phyloP scores from a whole-genome alignment of 2,888 invertebrate genomes.

The Drosophila testacea region DNA sequence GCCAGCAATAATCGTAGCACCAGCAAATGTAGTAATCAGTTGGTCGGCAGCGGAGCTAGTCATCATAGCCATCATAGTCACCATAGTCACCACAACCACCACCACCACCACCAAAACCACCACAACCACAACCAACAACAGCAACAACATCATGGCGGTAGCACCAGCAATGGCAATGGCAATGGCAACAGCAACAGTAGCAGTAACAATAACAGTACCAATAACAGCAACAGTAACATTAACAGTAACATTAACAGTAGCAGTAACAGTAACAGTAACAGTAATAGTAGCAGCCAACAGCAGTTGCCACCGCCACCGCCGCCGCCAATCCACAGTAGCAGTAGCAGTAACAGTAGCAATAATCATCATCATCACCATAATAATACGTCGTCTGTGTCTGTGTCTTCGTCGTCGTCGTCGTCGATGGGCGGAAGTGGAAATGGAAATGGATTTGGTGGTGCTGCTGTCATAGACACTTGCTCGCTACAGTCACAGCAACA shows the following conservation, averaged over 20 bases:
- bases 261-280: slow-evolving; percentile 66
- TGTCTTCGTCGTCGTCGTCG: slow-evolving; percentile 37
- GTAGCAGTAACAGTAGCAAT: slow-evolving; percentile 66
- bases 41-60: slow-evolving; percentile 57
- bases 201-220: slow-evolving; percentile 19
- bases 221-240: slow-evolving; percentile 39
- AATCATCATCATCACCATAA: slow-evolving; percentile 71
- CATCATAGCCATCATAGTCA: slow-evolving; percentile 70
- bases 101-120: slow-evolving; percentile 63
- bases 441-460: slow-evolving; percentile 69
- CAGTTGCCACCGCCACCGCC: slow-evolving; percentile 10
- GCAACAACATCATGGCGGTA: slow-evolving; percentile 39
- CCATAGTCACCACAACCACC: slow-evolving; percentile 55
- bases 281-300: slow-evolving; percentile 26
- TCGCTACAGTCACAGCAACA: slow-evolving; percentile 56
- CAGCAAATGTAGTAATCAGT: slow-evolving; percentile 43
- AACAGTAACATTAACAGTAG: slow-evolving; percentile 56
- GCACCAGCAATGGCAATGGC: slow-evolving; percentile 20
- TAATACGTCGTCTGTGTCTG: slow-evolving; percentile 47
- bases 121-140: slow-evolving; percentile 39
- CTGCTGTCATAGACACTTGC: slow-evolving; percentile 53
- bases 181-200: slow-evolving; percentile 3
- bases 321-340: slow-evolving; percentile 51
- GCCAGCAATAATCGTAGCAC: slow-evolving; percentile 43
- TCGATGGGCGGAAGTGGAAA: slow-evolving; percentile 71